Evolutionary conservation across 1,140 invertebrate genomes (phyloP).

Genomic region (Listronotus oregonensis): DNA sequence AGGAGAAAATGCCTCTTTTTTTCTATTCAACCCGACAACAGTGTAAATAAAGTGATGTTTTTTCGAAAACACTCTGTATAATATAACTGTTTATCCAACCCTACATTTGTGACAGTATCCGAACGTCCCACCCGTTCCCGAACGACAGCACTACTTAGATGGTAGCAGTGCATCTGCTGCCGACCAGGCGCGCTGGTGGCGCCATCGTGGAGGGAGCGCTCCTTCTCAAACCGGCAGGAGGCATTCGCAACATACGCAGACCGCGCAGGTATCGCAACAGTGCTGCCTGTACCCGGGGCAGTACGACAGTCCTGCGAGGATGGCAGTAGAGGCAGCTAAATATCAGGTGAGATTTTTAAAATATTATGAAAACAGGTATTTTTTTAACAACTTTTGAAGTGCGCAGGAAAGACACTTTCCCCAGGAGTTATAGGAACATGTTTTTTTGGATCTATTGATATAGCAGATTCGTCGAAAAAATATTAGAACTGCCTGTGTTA

Average conservation of each 20-base stretch:
- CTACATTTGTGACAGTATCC: background rate
- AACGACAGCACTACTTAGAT: conserved; percentile 5
- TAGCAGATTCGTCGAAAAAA: no score
- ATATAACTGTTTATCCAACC: no score
- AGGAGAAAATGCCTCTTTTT: no score
- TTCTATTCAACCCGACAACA: no score
- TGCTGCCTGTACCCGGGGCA: background rate
- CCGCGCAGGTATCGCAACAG: background rate
- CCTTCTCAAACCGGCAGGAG: background rate
- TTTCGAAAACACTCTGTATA: no score
- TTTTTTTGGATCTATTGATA: no score
- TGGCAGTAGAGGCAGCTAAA: conserved; percentile 9
- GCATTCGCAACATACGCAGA: conserved; percentile 8
- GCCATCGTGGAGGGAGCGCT: background rate
- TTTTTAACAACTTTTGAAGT: no score
- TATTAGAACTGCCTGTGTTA: no score
- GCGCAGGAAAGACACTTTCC: no score
- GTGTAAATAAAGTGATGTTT: no score
- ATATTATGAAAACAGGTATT: no score
- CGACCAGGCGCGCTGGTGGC: conserved; percentile 1
- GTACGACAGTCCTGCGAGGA: conserved; percentile 3
- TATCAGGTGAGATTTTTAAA: conserved; percentile 1
- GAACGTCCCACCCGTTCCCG: background rate
- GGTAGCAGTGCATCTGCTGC: background rate
- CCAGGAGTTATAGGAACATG: no score